Evolutionary conservation across 2,888 invertebrate species (phyloP), one percentile per base, ranked within the genome.

Genomic region (Camponotus fellah): DNA sequence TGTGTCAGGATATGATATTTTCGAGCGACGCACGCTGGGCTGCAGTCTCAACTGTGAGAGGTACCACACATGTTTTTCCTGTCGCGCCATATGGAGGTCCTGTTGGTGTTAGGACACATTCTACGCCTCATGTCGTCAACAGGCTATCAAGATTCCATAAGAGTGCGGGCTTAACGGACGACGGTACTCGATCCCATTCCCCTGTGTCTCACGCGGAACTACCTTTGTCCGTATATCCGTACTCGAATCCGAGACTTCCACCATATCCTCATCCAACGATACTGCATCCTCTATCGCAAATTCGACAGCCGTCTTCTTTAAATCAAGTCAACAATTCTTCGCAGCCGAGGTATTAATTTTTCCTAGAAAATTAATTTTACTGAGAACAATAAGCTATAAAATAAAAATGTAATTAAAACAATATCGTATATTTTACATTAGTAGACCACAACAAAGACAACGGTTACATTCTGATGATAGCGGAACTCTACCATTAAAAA

Each of bases 41-140:
- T n/a, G 98, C 99, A 2, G 97, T 99, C 6, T 98, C 98, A 60
- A 99, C 99, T 0, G 96, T 99, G 81, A 97, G 99, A 86, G 99
- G 99, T 86, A 99, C 99, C 0, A 99, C 99, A 46, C 99, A 99
- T 95, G 97, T 99, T 88, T 99, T 99, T 95, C 99, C 99, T 12
- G 96, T 99, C 71, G 98, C 98, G 21, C 98, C 99, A 26, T 99
- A 99, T 95, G 99, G 99, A 89, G 99, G 99, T 74, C 96, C 97
- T 80, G 97, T 98, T 87, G 98, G 98, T 83, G 97, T 98, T 79
- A 96, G 99, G 88, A 99, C 99, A 0, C 99, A 99, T 95, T 97
- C 98, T n/a, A 97, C 98, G 84, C 97, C 98, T 85, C 97, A 98
- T 93, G 98, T 99, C 88, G 99, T 99, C 85, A 99, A 99, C 95